Percentiles rank a stretch among this genome's conserved stretches.
Conservation (phyloP, 1,140 invertebrate species). For the Drosophila murphyi region DNA sequence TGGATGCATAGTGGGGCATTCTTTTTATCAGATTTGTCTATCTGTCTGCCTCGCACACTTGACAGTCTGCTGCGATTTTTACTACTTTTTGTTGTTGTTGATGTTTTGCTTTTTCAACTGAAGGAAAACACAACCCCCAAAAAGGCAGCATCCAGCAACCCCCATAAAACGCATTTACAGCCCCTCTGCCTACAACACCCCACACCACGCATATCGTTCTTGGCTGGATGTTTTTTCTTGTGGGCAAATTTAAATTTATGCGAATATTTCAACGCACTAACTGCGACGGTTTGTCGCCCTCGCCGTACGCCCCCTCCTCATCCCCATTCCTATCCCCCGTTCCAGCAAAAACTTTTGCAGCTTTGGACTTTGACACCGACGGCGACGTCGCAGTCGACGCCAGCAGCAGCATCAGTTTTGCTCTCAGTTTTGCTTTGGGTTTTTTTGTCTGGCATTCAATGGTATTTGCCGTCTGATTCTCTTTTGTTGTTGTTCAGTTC, state of each 20-base stretch:
- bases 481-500: slow-evolving; percentile 31
- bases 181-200: not conserved
- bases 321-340: not conserved
- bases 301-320: not conserved
- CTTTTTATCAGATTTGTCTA: slow-evolving; percentile 1
- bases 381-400: slow-evolving; percentile 9
- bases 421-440: slow-evolving; percentile 16
- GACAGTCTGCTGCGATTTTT: slow-evolving; percentile 49
- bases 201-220: not conserved
- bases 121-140: slow-evolving; percentile 18
- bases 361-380: slow-evolving; percentile 56
- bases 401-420: not conserved
- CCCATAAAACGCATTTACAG: slow-evolving; percentile 70
- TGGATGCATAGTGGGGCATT: slow-evolving; percentile 20
- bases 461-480: slow-evolving; percentile 35
- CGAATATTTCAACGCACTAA: slow-evolving; percentile 69
- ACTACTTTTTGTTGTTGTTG: slow-evolving; percentile 71
- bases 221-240: slow-evolving; percentile 35
- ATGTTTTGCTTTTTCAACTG: slow-evolving; percentile 21
- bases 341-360: slow-evolving; percentile 58
- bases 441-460: slow-evolving; percentile 39
- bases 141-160: slow-evolving; percentile 62
- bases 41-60: slow-evolving; percentile 33
- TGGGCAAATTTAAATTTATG: slow-evolving; percentile 78
- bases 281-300: slow-evolving; percentile 50